These are phyloP conservation scores for Drosophila kanapiae DNA, from an alignment of 1,140 invertebrate genomes.

Conservation along the genomic window DNA sequence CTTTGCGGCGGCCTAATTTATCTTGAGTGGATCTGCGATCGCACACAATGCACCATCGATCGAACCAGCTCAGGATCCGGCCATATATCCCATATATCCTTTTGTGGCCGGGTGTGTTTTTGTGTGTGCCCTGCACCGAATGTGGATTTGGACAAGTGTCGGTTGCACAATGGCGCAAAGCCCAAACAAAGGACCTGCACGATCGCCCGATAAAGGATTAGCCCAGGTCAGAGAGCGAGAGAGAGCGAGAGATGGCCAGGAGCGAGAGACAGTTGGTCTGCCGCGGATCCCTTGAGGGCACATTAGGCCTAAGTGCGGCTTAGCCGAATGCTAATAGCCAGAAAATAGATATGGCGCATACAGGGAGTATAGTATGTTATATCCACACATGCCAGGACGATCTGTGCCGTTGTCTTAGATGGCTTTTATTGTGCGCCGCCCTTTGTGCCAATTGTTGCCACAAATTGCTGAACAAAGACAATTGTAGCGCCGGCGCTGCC, in stretches of 20 bases:
- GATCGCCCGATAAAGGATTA: slow-evolving; percentile 74
- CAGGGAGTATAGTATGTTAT: slow-evolving; percentile 1
- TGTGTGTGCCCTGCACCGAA: slow-evolving; percentile 18
- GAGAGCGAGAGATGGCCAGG: no score
- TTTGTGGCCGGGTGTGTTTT: slow-evolving; percentile 76
- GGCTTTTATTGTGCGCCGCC: slow-evolving; percentile 73
- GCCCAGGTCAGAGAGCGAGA: slow-evolving; percentile 13
- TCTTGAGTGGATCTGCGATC: slow-evolving; percentile 67
- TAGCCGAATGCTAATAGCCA: slow-evolving; percentile 74
- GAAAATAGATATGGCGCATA: slow-evolving; percentile 26
- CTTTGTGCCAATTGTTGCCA: slow-evolving; percentile 58
- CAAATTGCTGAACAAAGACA: slow-evolving; percentile 71
- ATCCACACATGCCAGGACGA: slow-evolving; percentile 41
- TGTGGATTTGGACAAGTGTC: slow-evolving; percentile 64
- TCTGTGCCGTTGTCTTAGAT: slow-evolving; percentile 24
- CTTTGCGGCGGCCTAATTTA: slow-evolving; percentile 78
- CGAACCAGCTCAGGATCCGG: slow-evolving; percentile 36
- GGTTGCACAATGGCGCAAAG: slow-evolving; percentile 71
- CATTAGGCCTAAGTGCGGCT: slow-evolving; percentile 71
- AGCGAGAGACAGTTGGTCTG: slow-evolving; percentile 59
- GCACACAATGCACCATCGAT: slow-evolving; percentile 42
- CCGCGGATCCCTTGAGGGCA: slow-evolving; percentile 11
- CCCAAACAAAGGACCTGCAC: slow-evolving; percentile 70
- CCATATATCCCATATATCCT: slow-evolving; percentile 17
- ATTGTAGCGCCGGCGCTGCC: slow-evolving; percentile 74